Conservation (phyloP, 2,888 invertebrate species). For the Caenorhabditis uteleia region DNA sequence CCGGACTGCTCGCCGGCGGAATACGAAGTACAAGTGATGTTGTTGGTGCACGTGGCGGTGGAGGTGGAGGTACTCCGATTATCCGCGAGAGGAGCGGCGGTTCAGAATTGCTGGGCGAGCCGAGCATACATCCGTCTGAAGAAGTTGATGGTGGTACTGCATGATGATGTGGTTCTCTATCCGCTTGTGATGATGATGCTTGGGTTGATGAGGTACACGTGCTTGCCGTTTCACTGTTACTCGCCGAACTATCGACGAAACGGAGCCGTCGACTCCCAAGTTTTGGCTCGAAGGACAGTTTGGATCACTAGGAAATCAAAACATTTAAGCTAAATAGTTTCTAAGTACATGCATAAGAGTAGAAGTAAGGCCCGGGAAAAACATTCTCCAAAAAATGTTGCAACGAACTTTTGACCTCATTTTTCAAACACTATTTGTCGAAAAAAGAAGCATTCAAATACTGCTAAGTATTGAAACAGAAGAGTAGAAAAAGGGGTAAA, state of each 20-base stretch:
- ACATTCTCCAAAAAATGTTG: no score
- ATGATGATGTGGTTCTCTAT: background rate
- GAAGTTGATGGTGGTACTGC: background rate
- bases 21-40: constrained; percentile 44
- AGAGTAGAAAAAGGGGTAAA: no score
- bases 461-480: no score
- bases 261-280: constrained; percentile 33
- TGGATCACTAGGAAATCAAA: constrained; percentile 23
- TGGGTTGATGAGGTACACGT: constrained; percentile 17
- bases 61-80: constrained; percentile 55
- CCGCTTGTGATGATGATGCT: constrained; percentile 14
- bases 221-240: constrained; percentile 32
- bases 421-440: no score
- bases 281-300: constrained; percentile 39
- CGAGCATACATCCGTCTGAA: constrained; percentile 55
- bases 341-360: no score
- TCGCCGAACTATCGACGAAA: constrained; percentile 40
- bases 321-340: no score
- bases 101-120: constrained; percentile 44
- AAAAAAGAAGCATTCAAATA: no score
- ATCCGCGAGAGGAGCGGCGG: constrained; percentile 57
- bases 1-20: constrained; percentile 31
- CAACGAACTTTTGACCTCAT: no score
- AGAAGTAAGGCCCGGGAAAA: no score
- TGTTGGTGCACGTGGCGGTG: constrained; percentile 49